Evolutionary conservation across 2,113 vertebrate species (phyloP).

Genomic region (Corythoichthys haematopterus): DNA sequence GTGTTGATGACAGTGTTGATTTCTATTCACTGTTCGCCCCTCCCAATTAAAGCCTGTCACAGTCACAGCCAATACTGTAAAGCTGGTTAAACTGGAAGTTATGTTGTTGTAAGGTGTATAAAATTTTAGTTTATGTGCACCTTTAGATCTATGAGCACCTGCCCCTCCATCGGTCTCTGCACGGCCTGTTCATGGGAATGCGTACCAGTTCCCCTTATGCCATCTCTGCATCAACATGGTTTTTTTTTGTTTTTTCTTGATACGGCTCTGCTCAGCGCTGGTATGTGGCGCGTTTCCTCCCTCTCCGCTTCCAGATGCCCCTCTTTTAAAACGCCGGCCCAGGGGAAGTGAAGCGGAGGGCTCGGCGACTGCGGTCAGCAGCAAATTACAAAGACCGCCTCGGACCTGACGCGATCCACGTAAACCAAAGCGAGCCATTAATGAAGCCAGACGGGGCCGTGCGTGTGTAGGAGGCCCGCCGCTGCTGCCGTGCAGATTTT

Average conservation of each 20-base stretch:
- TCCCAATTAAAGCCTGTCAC: no score
- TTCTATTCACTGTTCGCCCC: no score
- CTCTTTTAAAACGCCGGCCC: conserved; percentile 52
- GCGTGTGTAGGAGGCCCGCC: conserved; percentile 50
- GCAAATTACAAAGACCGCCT: conserved; percentile 62
- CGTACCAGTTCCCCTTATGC: conserved; percentile 8
- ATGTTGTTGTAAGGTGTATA: no score
- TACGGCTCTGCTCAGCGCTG: conserved; percentile 34
- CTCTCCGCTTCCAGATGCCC: conserved; percentile 51
- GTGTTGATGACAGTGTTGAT: no score
- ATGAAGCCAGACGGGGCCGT: conserved; percentile 56
- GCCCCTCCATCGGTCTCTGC: no score
- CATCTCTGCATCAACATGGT: conserved; percentile 26
- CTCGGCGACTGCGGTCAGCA: conserved; percentile 46
- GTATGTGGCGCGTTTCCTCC: conserved; percentile 48
- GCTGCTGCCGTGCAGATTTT: conserved; percentile 40
- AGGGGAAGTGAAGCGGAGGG: conserved; percentile 46
- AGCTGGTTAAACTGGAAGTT: no score
- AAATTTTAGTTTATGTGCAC: no score
- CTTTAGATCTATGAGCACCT: no score
- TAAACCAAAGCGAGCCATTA: conserved; percentile 59
- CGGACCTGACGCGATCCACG: conserved; percentile 57
- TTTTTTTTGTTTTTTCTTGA: conserved; percentile 36
- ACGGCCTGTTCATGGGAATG: conserved; percentile 24
- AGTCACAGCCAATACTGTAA: no score